Evolutionary conservation across 2,888 invertebrate genomes (phyloP).

Genomic region (Phaedon cochleariae): DNA sequence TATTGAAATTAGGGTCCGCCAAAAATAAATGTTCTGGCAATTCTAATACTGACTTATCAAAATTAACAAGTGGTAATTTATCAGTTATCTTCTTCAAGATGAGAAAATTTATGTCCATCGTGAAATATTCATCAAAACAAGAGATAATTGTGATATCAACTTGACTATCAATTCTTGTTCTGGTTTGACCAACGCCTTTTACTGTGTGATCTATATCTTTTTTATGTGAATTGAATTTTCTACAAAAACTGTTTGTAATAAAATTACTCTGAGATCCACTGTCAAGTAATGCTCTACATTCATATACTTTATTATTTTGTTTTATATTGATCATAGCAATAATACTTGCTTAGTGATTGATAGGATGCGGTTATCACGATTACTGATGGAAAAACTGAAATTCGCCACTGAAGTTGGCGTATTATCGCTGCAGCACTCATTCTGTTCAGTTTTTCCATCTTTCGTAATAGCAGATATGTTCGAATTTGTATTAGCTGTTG

Average conservation of each 20-base stretch:
- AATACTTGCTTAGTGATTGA: too few relatives aligned
- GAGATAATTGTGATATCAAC: background rate
- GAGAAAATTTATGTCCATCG: background rate
- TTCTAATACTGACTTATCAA: background rate
- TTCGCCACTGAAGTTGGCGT: too few relatives aligned
- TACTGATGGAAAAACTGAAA: too few relatives aligned
- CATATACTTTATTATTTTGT: background rate
- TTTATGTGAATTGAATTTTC: conserved; percentile 5
- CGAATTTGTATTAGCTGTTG: background rate
- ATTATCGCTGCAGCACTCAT: background rate
- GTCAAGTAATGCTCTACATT: conserved; percentile 4
- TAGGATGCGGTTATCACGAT: too few relatives aligned
- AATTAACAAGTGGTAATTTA: conserved; percentile 1
- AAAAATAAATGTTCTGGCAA: too few relatives aligned
- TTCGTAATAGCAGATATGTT: too few relatives aligned
- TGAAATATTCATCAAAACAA: conserved; percentile 2
- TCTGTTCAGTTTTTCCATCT: background rate
- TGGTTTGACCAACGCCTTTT: conserved; percentile 5
- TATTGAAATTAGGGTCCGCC: too few relatives aligned
- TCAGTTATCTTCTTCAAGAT: conserved; percentile 14
- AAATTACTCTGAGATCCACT: conserved; percentile 19
- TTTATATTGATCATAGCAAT: conserved; percentile 8
- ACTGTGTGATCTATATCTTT: background rate
- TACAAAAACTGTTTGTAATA: conserved; percentile 14
- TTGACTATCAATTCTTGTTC: conserved; percentile 4